Evolutionary conservation across 2,113 vertebrate species (phyloP).

Genomic region (Centropus unirufus): DNA sequence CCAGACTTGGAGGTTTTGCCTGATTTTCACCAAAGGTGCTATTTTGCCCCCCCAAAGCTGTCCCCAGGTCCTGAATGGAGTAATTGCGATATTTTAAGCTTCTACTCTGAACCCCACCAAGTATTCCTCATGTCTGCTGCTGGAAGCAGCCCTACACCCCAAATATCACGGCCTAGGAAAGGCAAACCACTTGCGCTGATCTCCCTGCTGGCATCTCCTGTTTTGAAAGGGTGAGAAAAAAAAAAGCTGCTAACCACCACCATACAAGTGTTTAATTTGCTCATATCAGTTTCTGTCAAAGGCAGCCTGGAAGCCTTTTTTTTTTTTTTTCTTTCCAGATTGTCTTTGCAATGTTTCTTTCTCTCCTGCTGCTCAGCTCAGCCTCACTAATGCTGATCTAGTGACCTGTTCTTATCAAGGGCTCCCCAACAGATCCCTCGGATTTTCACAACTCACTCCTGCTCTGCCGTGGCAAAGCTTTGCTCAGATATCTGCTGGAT

Average conservation of each 20-base stretch:
- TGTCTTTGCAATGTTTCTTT: conserved; percentile 16
- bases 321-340: neutral
- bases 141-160: neutral
- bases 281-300: conserved; percentile 49
- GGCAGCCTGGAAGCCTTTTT: neutral
- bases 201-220: fast-evolving
- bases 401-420: neutral
- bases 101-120: neutral
- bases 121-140: neutral
- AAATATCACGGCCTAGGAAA: neutral
- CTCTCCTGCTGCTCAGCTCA: neutral
- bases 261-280: neutral
- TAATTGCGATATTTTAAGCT: neutral
- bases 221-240: neutral
- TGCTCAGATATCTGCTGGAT: neutral
- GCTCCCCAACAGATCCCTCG: neutral
- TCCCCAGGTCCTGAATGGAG: neutral
- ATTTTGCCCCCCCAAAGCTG: neutral
- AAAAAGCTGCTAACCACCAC: too few species aligned
- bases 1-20: neutral
- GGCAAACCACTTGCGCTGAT: fast-evolving
- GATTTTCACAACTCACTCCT: neutral
- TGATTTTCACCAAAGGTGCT: neutral
- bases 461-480: neutral
- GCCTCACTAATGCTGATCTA: neutral